Evolutionary conservation across 2,888 invertebrate genomes (phyloP), one percentile per base, ranked within the genome.

Genomic region (Dryomyza anilis): DNA sequence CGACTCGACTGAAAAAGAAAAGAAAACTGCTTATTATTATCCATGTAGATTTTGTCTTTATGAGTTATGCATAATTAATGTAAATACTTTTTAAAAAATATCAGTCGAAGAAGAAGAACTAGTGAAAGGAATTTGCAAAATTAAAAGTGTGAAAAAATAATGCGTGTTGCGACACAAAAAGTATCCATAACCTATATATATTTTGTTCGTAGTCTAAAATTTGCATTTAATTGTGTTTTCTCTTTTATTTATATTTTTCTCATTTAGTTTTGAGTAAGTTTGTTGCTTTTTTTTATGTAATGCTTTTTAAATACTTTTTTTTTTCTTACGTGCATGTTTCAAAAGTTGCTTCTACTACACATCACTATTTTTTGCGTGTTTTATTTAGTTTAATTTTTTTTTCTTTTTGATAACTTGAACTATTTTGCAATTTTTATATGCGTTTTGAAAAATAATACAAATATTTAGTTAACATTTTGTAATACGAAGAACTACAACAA

Each of bases 401-500:
- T 4, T 6, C 39, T 39, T 39, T 39, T 39, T 39, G 14, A 39
- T 12, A 19, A 3, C 55, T 16, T 21, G 29, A 16, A 12, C 27
- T 21, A 43, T 45, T 27, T 27, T 57, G 39, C 43, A 57, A 62
- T 53, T 62, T 39, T 52, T 23, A 36, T 21, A 33, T 36, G 33
- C 36, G 30, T 57, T 43, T 48, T 52, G 23, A 56, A 56, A 43
- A 46, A 53, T 56, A 56, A 29, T 56, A 36, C 21, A 56, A 33
- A 55, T 10, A 56, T 27, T n/a, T n/a, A n/a, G 39, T 61, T 10
- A 50, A 30, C 30, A 58, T 19, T 55, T 56, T 53, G 39, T 43
- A 57, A 43, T 33, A 71, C 73, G 70, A 73, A 68, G 72, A 77
- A 78, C 74, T 77, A 77, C 78, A 79, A 79, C 78, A 79, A 78